phyloP scores from a whole-genome alignment of 2,113 vertebrate genomes.

The Scophthalmus maximus region DNA sequence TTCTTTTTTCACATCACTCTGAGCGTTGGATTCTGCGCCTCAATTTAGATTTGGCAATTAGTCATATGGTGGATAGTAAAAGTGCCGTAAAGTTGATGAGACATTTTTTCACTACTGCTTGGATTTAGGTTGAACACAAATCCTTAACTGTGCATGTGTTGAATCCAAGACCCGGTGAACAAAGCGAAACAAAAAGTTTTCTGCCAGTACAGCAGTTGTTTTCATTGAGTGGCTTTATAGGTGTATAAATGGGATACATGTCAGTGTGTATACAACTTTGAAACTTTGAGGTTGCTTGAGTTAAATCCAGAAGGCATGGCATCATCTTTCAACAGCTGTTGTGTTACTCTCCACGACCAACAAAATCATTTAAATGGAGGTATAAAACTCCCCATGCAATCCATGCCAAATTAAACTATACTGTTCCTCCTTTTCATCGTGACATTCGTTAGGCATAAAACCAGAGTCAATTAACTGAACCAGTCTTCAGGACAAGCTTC shows the following conservation, averaged over 20 bases:
- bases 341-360: conserved; percentile 35
- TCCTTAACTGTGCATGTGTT: conserved; percentile 27
- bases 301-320: conserved; percentile 47
- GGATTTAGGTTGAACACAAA: conserved; percentile 18
- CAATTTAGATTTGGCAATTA: conserved; percentile 48
- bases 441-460: conserved; percentile 34
- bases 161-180: conserved; percentile 52
- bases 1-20: not conserved
- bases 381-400: conserved; percentile 47
- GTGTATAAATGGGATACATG: conserved; percentile 60
- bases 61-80: conserved; percentile 50
- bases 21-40: conserved; percentile 23
- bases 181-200: conserved; percentile 38
- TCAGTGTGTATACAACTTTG: conserved; percentile 42
- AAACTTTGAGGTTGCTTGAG: conserved; percentile 42
- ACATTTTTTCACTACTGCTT: conserved; percentile 45
- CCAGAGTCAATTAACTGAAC: conserved; percentile 33
- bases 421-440: conserved; percentile 29
- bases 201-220: conserved; percentile 64
- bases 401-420: conserved; percentile 43
- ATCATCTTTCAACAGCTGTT: conserved; percentile 54
- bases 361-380: conserved; percentile 41
- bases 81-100: conserved; percentile 51
- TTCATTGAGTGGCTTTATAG: conserved; percentile 69
- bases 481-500: not conserved